A percentile compares a stretch with the other conserved stretches of the same genome.
Evolutionary conservation across 2,888 invertebrate species (phyloP).

Genomic region (Nomada fucata): DNA sequence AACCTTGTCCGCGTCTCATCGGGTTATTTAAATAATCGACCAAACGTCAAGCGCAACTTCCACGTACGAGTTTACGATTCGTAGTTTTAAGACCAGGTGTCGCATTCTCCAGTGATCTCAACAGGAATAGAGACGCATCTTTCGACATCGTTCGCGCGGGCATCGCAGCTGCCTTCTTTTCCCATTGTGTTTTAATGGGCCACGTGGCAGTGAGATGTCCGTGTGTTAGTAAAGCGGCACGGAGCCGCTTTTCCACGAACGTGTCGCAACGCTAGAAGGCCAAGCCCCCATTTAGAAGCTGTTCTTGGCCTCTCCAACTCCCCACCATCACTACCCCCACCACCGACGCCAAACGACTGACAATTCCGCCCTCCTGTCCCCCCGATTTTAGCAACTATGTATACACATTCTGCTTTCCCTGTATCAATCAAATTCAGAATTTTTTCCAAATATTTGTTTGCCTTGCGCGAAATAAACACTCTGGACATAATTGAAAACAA

Average conservation of each 20-base stretch:
- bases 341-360: not conserved
- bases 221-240: constrained; percentile 82
- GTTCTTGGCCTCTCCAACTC: constrained; percentile 64
- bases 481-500: not conserved
- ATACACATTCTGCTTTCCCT: constrained; percentile 25
- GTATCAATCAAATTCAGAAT: constrained; percentile 26
- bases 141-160: constrained; percentile 43
- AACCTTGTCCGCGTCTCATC: constrained; percentile 41
- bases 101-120: constrained; percentile 45
- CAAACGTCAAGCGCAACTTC: constrained; percentile 28
- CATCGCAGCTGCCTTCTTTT: constrained; percentile 58
- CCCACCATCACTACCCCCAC: constrained; percentile 20
- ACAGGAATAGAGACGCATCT: constrained; percentile 55
- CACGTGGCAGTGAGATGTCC: constrained; percentile 68
- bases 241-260: constrained; percentile 83
- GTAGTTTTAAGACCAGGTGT: constrained; percentile 42
- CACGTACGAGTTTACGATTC: constrained; percentile 23
- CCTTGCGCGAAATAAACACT: constrained; percentile 3
- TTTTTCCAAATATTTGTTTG: constrained; percentile 48
- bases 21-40: constrained; percentile 49
- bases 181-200: constrained; percentile 60
- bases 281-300: constrained; percentile 81
- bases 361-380: not conserved
- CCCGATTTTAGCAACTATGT: not conserved
- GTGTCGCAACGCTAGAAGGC: constrained; percentile 83